Percentiles rank a stretch among this genome's conserved stretches.
Conservation (phyloP, 35 echinoderm and acorn worm genomes). For the Patiria miniata region DNA sequence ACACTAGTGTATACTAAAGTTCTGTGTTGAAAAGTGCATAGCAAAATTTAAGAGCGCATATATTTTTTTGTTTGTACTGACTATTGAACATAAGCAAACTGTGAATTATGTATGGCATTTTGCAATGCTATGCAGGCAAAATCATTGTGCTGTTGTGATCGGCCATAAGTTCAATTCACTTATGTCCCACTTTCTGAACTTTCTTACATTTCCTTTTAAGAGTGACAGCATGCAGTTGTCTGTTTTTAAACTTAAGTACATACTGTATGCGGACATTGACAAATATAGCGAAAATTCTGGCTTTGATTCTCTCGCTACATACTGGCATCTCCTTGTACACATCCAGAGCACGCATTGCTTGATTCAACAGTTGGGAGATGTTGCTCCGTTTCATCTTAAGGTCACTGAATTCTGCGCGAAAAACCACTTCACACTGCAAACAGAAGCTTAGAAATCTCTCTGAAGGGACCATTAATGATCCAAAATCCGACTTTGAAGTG, state of each 20-base stretch:
- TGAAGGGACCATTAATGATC: slow-evolving; percentile 30
- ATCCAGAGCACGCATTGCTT: slow-evolving; percentile 24
- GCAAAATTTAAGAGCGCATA: not conserved
- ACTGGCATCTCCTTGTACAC: slow-evolving; percentile 39
- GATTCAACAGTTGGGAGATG: slow-evolving; percentile 40
- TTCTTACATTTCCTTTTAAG: slow-evolving; percentile 46
- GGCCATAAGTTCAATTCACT: not conserved
- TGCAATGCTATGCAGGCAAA: not conserved
- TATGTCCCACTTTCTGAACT: slow-evolving; percentile 43
- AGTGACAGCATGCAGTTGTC: slow-evolving; percentile 22
- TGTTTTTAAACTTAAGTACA: slow-evolving; percentile 60
- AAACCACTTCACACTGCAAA: slow-evolving; percentile 39
- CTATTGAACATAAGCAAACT: too few species aligned
- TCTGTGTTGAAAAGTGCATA: not conserved
- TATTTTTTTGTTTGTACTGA: not conserved
- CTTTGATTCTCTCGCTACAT: slow-evolving; percentile 44
- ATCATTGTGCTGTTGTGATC: not conserved
- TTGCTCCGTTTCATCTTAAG: slow-evolving; percentile 46
- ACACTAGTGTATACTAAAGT: too few species aligned
- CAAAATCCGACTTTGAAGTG: slow-evolving; percentile 39
- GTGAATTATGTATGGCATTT: not conserved
- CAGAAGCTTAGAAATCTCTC: slow-evolving; percentile 37
- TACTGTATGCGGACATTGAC: slow-evolving; percentile 64
- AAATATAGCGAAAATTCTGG: slow-evolving; percentile 37
- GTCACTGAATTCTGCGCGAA: slow-evolving; percentile 34